phyloP scores from a whole-genome alignment of 1,140 invertebrate species.

The Drosophila prosaltans region DNA sequence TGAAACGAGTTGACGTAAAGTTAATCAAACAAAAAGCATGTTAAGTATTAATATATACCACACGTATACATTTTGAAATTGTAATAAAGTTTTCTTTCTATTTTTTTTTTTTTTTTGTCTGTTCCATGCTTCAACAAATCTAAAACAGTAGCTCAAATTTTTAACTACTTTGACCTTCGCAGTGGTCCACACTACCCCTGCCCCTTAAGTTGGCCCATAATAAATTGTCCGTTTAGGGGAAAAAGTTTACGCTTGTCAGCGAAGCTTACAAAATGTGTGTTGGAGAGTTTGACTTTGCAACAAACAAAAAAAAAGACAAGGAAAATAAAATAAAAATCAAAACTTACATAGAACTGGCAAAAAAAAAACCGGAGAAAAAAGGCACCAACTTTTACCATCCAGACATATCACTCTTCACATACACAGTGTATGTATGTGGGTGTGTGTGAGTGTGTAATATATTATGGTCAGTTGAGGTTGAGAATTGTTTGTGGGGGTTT shows the following conservation, averaged over 20 bases:
- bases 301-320: background rate
- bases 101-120: constrained; percentile 13
- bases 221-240: constrained; percentile 59
- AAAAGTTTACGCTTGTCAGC: constrained; percentile 77
- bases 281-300: constrained; percentile 50
- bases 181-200: background rate
- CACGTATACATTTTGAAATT: constrained; percentile 46
- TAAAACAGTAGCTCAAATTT: constrained; percentile 59
- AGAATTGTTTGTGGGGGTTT: background rate
- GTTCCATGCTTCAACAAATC: constrained; percentile 57
- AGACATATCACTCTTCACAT: constrained; percentile 67
- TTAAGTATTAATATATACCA: constrained; percentile 68
- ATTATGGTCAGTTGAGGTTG: constrained; percentile 69
- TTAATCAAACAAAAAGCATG: constrained; percentile 47
- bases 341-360: constrained; percentile 40
- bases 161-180: constrained; percentile 75
- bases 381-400: constrained; percentile 51
- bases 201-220: constrained; percentile 44
- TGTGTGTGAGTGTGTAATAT: constrained; percentile 73
- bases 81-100: constrained; percentile 46
- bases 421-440: constrained; percentile 26
- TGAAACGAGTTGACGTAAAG: constrained; percentile 1
- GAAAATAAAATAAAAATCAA: constrained; percentile 31
- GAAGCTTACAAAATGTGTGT: constrained; percentile 58
- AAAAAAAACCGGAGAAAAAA: constrained; percentile 44